These are phyloP conservation scores for Noctua fimbriata DNA, from an alignment of 2,888 invertebrate genomes.

Conservation along the genomic window DNA sequence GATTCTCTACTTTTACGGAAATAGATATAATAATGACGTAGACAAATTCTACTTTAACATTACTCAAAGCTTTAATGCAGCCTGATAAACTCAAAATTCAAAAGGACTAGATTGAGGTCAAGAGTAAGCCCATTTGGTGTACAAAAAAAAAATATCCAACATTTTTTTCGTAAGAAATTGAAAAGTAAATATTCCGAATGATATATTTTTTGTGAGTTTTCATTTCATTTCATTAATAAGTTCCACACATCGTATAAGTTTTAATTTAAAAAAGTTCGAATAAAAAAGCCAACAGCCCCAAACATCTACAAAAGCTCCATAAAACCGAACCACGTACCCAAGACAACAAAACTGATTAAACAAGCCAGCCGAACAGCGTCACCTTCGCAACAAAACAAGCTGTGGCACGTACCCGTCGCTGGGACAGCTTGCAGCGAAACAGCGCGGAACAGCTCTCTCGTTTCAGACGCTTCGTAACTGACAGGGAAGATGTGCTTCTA, in stretches of 20 bases:
- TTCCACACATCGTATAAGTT: background rate
- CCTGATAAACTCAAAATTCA: background rate
- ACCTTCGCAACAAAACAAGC: slow-evolving; percentile 45
- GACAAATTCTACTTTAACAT: background rate
- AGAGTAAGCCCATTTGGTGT: too few species aligned
- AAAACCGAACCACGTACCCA: background rate
- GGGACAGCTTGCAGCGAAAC: slow-evolving; percentile 24
- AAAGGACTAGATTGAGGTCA: too few species aligned
- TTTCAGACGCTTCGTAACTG: slow-evolving; percentile 43
- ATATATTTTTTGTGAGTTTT: background rate
- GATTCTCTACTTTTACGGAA: background rate
- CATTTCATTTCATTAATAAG: background rate
- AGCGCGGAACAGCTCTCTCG: slow-evolving; percentile 18
- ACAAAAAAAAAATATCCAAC: too few species aligned
- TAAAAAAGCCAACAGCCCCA: background rate
- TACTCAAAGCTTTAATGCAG: background rate
- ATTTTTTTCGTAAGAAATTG: background rate
- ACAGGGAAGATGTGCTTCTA: slow-evolving; percentile 43
- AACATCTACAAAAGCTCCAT: background rate
- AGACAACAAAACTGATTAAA: slow-evolving; percentile 24
- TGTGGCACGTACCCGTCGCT: slow-evolving; percentile 41
- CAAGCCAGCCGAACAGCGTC: slow-evolving; percentile 2
- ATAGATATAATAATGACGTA: background rate
- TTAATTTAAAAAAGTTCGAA: background rate
- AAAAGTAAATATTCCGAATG: background rate